phyloP scores from a whole-genome alignment of 2,113 vertebrate genomes.

The Mixornis gularis region DNA sequence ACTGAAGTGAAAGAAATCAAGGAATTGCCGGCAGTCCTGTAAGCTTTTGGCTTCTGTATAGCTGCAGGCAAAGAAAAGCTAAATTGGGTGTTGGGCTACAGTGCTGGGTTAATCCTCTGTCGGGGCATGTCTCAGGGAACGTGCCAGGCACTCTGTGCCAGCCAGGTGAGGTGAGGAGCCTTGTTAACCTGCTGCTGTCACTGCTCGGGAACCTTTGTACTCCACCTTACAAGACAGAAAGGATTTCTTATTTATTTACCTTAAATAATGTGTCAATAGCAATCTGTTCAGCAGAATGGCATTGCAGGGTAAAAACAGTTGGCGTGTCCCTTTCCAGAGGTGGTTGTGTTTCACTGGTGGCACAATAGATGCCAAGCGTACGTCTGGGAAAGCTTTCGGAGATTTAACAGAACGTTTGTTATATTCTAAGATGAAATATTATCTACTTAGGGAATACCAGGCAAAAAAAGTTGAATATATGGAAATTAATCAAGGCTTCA shows the following conservation, averaged over 20 bases:
- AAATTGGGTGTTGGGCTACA: background rate
- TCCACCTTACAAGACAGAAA: background rate
- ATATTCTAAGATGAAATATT: background rate
- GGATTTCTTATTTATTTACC: background rate
- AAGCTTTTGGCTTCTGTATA: background rate
- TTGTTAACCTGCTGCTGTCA: background rate
- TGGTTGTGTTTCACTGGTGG: background rate
- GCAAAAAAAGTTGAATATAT: background rate
- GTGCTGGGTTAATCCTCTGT: background rate
- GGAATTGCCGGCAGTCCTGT: background rate
- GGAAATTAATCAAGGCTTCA: background rate
- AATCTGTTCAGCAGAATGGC: background rate
- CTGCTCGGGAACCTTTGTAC: background rate
- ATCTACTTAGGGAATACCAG: background rate
- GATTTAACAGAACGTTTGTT: background rate
- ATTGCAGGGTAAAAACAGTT: background rate
- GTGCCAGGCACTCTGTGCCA: background rate
- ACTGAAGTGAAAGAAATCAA: background rate
- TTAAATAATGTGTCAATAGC: background rate
- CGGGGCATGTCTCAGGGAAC: background rate
- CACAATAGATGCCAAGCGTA: background rate
- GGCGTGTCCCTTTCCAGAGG: background rate
- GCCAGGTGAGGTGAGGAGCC: background rate
- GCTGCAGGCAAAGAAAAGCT: background rate
- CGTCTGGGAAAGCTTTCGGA: background rate